phyloP scores from a whole-genome alignment of 2,888 invertebrate species.

The Diarsia dahlii region DNA sequence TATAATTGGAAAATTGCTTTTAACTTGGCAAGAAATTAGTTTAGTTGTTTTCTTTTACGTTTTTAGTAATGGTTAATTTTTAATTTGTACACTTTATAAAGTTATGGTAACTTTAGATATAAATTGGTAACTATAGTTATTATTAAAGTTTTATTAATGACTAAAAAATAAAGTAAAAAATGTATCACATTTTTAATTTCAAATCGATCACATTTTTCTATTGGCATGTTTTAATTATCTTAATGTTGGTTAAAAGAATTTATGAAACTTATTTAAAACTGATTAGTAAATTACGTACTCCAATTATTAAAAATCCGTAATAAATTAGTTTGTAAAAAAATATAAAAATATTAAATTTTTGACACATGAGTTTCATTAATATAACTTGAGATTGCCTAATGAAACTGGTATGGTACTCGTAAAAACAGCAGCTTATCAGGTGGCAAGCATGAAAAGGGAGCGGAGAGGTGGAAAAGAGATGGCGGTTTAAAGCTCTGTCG shows the following conservation, averaged over 20 bases:
- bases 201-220: constrained; percentile 21
- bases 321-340: constrained; percentile 31
- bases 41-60: not conserved
- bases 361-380: not conserved
- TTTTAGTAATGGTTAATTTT: not conserved
- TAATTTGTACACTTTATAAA: not conserved
- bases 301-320: not conserved
- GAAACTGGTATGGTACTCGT: not conserved
- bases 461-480: too few species aligned
- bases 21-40: constrained; percentile 4
- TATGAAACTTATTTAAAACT: not conserved
- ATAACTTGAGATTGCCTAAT: not conserved
- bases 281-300: not conserved
- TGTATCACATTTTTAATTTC: constrained; percentile 41
- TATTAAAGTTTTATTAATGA: not conserved
- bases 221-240: not conserved
- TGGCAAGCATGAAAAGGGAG: too few species aligned
- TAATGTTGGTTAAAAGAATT: not conserved
- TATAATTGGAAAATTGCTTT: not conserved
- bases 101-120: constrained; percentile 36
- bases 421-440: too few species aligned
- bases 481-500: too few species aligned
- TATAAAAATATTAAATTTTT: too few species aligned
- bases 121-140: constrained; percentile 21
- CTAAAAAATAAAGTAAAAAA: constrained; percentile 10